These are phyloP conservation scores for Paramisgurnus dabryanus DNA, from an alignment of 2,113 vertebrate genomes.

Conservation along the genomic window DNA sequence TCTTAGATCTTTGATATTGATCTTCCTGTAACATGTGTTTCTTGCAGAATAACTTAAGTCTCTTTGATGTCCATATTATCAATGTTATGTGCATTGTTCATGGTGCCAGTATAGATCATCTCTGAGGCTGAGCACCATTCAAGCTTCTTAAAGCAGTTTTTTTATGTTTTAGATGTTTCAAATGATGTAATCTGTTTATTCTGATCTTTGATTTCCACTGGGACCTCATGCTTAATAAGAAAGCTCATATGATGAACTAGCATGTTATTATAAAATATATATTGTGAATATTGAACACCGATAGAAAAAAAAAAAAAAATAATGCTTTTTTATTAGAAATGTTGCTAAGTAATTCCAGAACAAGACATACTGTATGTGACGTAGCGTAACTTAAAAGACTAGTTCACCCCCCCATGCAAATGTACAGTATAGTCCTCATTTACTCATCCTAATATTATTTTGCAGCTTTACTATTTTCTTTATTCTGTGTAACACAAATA, in stretches of 20 bases:
- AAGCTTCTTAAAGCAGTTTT: conserved; percentile 15
- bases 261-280: neutral
- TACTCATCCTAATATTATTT: no score
- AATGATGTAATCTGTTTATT: neutral
- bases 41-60: neutral
- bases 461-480: no score
- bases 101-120: neutral
- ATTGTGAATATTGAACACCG: no score
- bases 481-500: no score
- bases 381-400: no score
- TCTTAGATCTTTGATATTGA: neutral
- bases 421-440: no score
- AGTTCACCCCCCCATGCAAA: no score
- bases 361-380: no score
- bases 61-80: conserved; percentile 22
- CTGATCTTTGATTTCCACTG: neutral
- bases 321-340: neutral
- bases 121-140: neutral
- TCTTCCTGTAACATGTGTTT: neutral
- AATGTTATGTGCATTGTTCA: neutral
- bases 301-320: no score
- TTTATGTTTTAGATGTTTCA: conserved; percentile 22
- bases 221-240: neutral
- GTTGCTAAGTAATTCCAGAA: no score
- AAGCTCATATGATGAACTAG: neutral